Evolutionary conservation across 2,888 invertebrate species (phyloP), one percentile per base, ranked within the genome.

Genomic region (Agrotis exclamationis): DNA sequence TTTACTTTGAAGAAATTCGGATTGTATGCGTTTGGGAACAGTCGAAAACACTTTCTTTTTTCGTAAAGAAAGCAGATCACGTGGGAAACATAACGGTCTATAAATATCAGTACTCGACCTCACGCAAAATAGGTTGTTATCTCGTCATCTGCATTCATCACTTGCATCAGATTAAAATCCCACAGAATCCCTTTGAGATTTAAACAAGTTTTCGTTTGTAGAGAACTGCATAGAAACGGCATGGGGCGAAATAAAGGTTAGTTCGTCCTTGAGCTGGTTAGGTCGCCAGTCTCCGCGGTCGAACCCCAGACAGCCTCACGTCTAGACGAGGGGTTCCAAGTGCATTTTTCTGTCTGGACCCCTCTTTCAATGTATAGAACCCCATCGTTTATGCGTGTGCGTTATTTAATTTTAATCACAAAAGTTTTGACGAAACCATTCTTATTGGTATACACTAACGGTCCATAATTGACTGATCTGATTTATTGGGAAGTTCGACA

Each of bases 281-380:
- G 87, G 90, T 93, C 88, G 85, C 66, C 82, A 89, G 85, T 86
- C 63, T 72, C 72, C 64, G 88, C 82, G 86, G 90, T 82, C 85
- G 66, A 78, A 81, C 84, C 50, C 80, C 92, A 93, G 93, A 91
- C 94, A 82, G 92, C 86, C 91, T 91, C 87, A 87, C 91, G 96
- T 96, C 96, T 96, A 96, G 96, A 96, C 96, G 91, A 87, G 95
- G 95, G 96, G 95, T 93, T 91, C 91, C 89, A 89, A 95, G 94
- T 95, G 95, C 95, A 95, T 95, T 95, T 95, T 93, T 95, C 93
- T 94, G 95, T 95, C 95, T 95, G 94, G 92, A 93, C 92, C 94
- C 94, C 94, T 93, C 91, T 85, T 88, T 83, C 85, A 81, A 83
- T 82, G 81, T 85, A 85, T 82, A 83, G 90, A 90, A 91, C 92